A percentile compares a stretch with the other conserved stretches of the same genome.
Conservation (phyloP, 2,113 vertebrate genomes). For the Platysteira castanea region DNA sequence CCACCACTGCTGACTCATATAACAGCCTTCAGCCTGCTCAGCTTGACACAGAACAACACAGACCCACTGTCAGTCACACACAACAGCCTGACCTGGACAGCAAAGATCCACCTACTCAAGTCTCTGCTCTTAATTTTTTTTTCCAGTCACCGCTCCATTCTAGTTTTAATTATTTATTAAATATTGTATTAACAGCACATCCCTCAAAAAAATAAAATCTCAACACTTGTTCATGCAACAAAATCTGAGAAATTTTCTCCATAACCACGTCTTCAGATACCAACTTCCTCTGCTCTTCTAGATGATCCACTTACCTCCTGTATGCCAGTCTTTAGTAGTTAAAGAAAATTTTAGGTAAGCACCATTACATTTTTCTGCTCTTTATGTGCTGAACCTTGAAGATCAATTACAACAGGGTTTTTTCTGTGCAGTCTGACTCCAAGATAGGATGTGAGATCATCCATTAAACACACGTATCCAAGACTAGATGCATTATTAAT, state of each 20-base stretch:
- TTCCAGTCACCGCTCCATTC: not conserved
- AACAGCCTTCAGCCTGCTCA: not conserved
- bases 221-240: not conserved
- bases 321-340: not conserved
- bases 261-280: not conserved
- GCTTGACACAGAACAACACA: not conserved
- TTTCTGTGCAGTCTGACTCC: not conserved
- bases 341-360: not conserved
- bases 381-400: constrained; percentile 1
- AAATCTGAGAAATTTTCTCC: not conserved
- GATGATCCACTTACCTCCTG: not conserved
- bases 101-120: not conserved
- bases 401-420: constrained; percentile 10
- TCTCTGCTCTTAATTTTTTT: not conserved
- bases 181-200: not conserved
- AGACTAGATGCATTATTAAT: constrained; percentile 53
- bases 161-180: not conserved
- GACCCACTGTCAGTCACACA: not conserved
- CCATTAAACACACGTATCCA: constrained; percentile 44
- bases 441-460: constrained; percentile 30
- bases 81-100: not conserved
- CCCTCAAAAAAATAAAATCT: not conserved
- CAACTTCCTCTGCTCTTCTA: not conserved
- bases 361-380: not conserved
- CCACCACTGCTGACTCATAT: not conserved